Evolutionary conservation across 2,113 vertebrate genomes (phyloP), one percentile per base, ranked within the genome.

Genomic region (pig (Sus scrofa)): DNA sequence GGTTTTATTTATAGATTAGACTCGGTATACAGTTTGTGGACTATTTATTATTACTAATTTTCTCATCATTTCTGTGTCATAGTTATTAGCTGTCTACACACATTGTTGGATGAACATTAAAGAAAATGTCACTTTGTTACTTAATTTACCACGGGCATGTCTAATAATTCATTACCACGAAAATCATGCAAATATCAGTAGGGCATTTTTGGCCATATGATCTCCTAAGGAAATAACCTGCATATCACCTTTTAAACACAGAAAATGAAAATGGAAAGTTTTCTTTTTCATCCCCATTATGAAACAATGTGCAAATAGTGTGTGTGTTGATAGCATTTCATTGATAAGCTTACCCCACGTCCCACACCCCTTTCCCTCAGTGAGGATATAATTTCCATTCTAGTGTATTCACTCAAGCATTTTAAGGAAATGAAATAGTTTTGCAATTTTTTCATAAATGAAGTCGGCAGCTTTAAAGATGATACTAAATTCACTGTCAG

Each of bases 341-440:
- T 68, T 86, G 75, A 67, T 10, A 79, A 71, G 32, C 3, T 19
- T 2, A 78, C 27, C 15, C 3, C 58, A 22, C 20, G 20, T 15
- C 27, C 50, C 37, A 52, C 52, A 4, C 2, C 32, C 18, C 52
- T 39, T 7, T 39, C n/a, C 8, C n/a, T 22, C 16, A 68, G 32
- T 2, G 13, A 93, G 24, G 20, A 54, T 4, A 3, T 54, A 27
- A 44, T 19, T 81, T 87, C 26, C 12, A 78, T 34, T 62, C 16
- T 24, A 70, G 73, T 37, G n/a, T 39, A 44, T 60, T 95, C 9
- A 62, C 4, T 39, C 37, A 73, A 79, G 77, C 26, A 32, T 71
- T 95, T 94, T 95, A 86, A 95, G 50, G 11, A 95, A 89, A 89
- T 63, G 2, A 77, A 97, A 83, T 15, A 78, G 5, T 6, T 19